Conservation (phyloP, 2,888 invertebrate genomes). For the Acanthopleura granulata region DNA sequence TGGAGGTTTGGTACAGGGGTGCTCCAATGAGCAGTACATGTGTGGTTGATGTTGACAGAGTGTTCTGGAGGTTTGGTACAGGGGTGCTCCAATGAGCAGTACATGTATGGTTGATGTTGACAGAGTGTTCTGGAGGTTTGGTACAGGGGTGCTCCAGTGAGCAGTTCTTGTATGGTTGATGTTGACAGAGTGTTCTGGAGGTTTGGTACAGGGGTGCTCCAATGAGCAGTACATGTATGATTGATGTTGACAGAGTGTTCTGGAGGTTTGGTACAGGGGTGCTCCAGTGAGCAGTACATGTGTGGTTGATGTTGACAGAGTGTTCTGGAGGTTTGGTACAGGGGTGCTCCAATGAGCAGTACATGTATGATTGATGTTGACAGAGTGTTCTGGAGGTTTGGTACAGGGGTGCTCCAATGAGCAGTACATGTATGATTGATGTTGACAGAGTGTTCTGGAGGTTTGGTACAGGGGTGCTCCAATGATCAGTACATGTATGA, state of each 20-base stretch:
- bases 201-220: constrained; percentile 52
- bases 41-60: constrained; percentile 40
- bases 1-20: constrained; percentile 53
- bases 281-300: constrained; percentile 56
- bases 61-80: constrained; percentile 51
- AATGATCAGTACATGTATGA: constrained; percentile 45
- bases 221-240: constrained; percentile 45
- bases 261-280: constrained; percentile 53
- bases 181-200: constrained; percentile 53
- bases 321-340: constrained; percentile 51
- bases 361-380: constrained; percentile 17
- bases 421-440: constrained; percentile 30
- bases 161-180: constrained; percentile 30
- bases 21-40: constrained; percentile 56
- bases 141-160: constrained; percentile 53
- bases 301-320: constrained; percentile 40
- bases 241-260: constrained; percentile 42
- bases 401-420: constrained; percentile 53
- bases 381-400: constrained; percentile 58
- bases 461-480: constrained; percentile 52
- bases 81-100: constrained; percentile 54
- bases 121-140: constrained; percentile 58
- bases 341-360: constrained; percentile 54
- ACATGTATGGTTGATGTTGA: constrained; percentile 18
- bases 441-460: constrained; percentile 53